Base-by-base conservation (phyloP, 2,888 invertebrate genomes). In the Nomada flava region DNA sequence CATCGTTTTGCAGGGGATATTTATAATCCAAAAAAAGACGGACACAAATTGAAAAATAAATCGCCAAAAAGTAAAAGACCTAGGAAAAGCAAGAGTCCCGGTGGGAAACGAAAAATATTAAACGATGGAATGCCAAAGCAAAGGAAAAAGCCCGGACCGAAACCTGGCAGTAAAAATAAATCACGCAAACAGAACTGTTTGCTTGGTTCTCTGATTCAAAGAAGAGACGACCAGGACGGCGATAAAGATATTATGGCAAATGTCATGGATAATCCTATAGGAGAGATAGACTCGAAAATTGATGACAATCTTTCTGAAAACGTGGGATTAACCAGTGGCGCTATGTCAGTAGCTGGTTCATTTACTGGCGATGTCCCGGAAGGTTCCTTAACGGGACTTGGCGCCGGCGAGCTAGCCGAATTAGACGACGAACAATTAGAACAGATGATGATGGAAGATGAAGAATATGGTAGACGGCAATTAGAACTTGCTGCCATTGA, bases 401-500 rank as follows among this genome's bases (percentile, higher is more conserved):
- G 92, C 1, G 86, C 93, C 2, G 91, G 90, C 0, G 93, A 93
- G 53, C 85, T 93, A 13, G 92, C 91, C 15, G 93, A 93, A 1
- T 83, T 93, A 11, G 93, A 93, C 62, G 93, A 93, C 5, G 93
- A 93, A 47, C 92, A 93, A 52, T 80, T 93, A 29, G 93, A 93
- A 55, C 93, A 92, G 70, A 95, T 95, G 89, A 95, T 96, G 95
- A 95, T 96, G 93, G 95, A 95, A 85, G 95, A 95, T 65, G 96
- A 96, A 88, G 95, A 95, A 82, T 95, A 95, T 62, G 95, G 95
- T 0, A 95, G 95, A 50, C 94, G 95, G 20, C 95, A 95, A 86
- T 89, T 95, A 5, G 94, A 95, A 80, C 83, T 95, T 42, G 94
- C 94, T 0, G 94, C 94, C 0, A 92, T 93, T 44, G 93, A 93